Conservation (phyloP, 92 coral and sea anemone species). For the Pocillopora meandrina region DNA sequence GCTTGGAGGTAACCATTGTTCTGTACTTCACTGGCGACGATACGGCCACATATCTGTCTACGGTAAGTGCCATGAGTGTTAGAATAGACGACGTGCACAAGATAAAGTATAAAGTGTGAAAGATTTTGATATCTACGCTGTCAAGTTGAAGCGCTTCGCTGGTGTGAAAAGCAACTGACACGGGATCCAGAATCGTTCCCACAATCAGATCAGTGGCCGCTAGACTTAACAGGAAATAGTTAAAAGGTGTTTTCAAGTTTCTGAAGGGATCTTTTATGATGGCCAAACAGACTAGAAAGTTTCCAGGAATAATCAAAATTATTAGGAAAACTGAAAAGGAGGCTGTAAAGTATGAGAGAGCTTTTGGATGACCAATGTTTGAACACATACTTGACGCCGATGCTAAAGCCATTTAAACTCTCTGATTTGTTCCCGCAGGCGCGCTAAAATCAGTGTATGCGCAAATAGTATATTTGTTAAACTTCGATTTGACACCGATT, state of each 20-base stretch:
- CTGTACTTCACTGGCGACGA: conserved; percentile 71
- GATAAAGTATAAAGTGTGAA: conserved; percentile 63
- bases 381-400: conserved; percentile 47
- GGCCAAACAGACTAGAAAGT: conserved; percentile 77
- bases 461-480: too few species aligned
- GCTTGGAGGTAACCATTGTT: conserved; percentile 52
- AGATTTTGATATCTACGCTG: conserved; percentile 58
- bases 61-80: conserved; percentile 76
- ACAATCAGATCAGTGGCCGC: conserved; percentile 83
- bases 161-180: conserved; percentile 72
- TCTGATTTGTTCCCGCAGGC: background rate
- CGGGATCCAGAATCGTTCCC: conserved; percentile 79
- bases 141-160: conserved; percentile 65
- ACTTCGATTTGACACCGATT: too few species aligned
- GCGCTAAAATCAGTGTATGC: too few species aligned
- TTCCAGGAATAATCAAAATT: conserved; percentile 81
- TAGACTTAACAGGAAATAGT: conserved; percentile 75
- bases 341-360: conserved; percentile 74
- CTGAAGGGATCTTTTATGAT: conserved; percentile 80
- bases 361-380: conserved; percentile 51
- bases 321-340: conserved; percentile 61
- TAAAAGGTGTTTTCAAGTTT: conserved; percentile 85
- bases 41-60: conserved; percentile 87
- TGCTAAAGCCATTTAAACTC: conserved; percentile 66
- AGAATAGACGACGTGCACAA: conserved; percentile 80